These are phyloP conservation scores for Phytoseiulus persimilis DNA, from an alignment of 2,888 invertebrate species.

Conservation along the genomic window DNA sequence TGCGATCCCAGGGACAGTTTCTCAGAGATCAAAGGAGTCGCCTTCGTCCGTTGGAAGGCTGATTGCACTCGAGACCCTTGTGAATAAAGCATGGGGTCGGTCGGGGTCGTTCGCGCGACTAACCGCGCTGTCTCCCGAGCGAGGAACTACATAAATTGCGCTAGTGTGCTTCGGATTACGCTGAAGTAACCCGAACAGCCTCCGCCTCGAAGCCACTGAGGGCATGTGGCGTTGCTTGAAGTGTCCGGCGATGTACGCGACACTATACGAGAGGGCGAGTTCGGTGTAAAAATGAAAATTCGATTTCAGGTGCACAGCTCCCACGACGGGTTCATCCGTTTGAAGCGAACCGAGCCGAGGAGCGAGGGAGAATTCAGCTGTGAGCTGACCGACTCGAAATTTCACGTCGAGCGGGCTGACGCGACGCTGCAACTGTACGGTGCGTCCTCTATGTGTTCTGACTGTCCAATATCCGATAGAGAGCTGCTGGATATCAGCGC, in stretches of 20 bases:
- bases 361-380: conserved; percentile 19
- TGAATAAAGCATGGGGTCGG: neutral
- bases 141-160: neutral
- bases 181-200: no score
- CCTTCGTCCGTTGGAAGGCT: neutral
- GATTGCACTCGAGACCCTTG: neutral
- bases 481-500: neutral
- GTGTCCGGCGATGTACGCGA: no score
- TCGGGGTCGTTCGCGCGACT: neutral
- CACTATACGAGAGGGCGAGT: no score
- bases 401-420: neutral
- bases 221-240: no score
- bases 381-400: neutral
- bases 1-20: neutral
- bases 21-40: neutral
- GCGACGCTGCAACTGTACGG: conserved; percentile 9
- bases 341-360: conserved; percentile 15
- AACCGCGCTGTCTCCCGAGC: neutral
- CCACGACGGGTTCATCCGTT: neutral
- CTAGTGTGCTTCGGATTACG: neutral
- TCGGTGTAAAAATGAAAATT: no score
- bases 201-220: no score
- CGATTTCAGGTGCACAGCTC: conserved; percentile 7
- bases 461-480: neutral
- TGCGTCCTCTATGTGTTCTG: neutral